Base-by-base conservation (phyloP, 2,888 invertebrate genomes). In the Orthosia gracilis region DNA sequence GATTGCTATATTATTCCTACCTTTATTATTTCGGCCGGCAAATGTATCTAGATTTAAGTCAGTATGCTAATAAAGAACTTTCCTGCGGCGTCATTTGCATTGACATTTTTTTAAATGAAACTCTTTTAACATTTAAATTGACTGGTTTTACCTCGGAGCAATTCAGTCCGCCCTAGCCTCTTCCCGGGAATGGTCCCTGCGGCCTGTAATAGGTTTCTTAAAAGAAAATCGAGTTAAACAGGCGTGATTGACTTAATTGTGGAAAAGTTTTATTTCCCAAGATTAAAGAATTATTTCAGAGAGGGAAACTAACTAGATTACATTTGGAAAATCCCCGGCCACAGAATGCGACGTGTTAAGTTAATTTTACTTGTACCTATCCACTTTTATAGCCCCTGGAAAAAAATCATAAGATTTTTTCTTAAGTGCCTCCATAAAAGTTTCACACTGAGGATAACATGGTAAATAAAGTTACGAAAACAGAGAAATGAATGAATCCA, bases 41-140 rank as follows among this genome's bases (percentile, higher is more conserved):
- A 84, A 81, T 73, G 73, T 80, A 76, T 81, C 68, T 74, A 75
- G 80, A 66, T 76, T 72, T 80, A 82, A 72, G 72, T 85, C 82
- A 84, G 78, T 84, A 86, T 86, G 83, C 75, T 82, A 85, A 86
- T 86, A 82, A 76, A 73, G 68, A 78, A 78, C 67, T 78, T 89
- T 86, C 82, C 83, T 69, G 77, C 73, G 82, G 88, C 85, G 88
- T 89, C 88, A 91, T 94, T 93, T 93, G 89, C 92, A 93, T 92
- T 89, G 91, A 86, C 90, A 91, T 91, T 94, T 94, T 90, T 92
- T 89, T 87, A 85, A 93, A 93, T 91, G 90, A 92, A 93, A 92
- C 92, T 93, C 93, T 92, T 93, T 94, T 94, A 91, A 93, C 93
- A 94, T 95, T 94, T 92, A 94, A 95, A 95, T 95, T 94, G 94